Base-by-base conservation (phyloP, 2,888 invertebrate genomes). In the Halictus quadricinctus region DNA sequence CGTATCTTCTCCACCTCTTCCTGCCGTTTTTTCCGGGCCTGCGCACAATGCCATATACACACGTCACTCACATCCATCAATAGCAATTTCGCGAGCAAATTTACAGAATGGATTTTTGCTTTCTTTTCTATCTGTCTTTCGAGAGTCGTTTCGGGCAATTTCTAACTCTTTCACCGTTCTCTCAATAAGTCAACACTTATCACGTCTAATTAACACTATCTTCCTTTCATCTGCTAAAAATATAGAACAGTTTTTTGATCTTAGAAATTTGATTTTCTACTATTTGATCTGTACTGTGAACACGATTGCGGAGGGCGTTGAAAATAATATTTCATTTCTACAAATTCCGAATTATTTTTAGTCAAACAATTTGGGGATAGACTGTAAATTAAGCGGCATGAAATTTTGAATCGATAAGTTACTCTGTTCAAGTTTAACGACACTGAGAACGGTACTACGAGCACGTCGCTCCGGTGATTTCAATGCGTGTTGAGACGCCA, bases 21-120 rank as follows among this genome's bases (percentile, higher is more conserved):
- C 94, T 98, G 97, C 87, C 97, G 97, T 95, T 97, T 97, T 95
- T 97, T 96, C 94, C 97, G 97, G 94, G 97, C 97, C 98, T 98
- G 96, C 93, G 95, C 95, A 95, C 95, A 73, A 93, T 90, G 92
- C 91, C 93, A 94, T 92, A 93, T 92, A 93, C 92, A 93, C 91
- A 91, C 91, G 88, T 94, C 92, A 94, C 92, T 92, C 92, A 87
- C 89, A 91, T 92, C 90, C 92, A 78, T 92, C 89, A 88, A 81
- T 72, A 89, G 64, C 82, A 77, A 73, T 72, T 58, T 58, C 70
- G 66, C 83, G 58, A 73, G 81, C 75, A 89, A 77, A 72, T 79
- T 87, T 88, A 87, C 69, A 81, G 80, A 89, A 89, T 87, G 80
- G 85, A 80, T 69, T 48, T 81, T 75, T 70, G 75, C 29, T 76